These are phyloP conservation scores for Anomalospiza imberbis DNA, from an alignment of 2,797 vertebrate genomes.

Conservation along the genomic window DNA sequence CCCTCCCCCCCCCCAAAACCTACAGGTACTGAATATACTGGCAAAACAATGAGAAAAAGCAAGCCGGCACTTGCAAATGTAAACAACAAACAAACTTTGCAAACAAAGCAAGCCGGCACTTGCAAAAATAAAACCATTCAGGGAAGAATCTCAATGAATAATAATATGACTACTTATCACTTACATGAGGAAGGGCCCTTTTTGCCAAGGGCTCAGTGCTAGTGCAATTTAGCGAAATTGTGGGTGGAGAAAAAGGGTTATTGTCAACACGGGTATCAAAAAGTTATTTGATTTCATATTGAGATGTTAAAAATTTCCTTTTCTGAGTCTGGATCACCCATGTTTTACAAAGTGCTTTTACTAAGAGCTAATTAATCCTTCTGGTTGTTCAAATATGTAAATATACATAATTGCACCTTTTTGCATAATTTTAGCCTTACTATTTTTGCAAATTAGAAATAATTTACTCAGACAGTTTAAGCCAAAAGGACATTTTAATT, in stretches of 20 bases:
- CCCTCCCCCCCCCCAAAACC: not conserved
- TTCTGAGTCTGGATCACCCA: not conserved
- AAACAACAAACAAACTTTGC: conserved; percentile 9
- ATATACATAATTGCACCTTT: not conserved
- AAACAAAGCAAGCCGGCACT: not conserved
- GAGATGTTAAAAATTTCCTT: not conserved
- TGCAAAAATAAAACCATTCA: conserved; percentile 46
- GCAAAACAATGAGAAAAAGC: conserved; percentile 30
- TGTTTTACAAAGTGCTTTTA: not conserved
- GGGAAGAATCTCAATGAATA: conserved; percentile 26
- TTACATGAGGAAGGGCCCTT: conserved; percentile 33
- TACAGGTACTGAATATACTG: conserved; percentile 41
- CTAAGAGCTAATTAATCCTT: conserved; percentile 13
- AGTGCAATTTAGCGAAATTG: not conserved
- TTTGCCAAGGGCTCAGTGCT: conserved; percentile 28
- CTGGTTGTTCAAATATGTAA: not conserved
- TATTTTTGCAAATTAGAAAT: not conserved
- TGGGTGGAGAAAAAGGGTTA: not conserved
- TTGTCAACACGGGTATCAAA: not conserved
- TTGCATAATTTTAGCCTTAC: not conserved
- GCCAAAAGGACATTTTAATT: not conserved
- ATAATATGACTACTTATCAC: conserved; percentile 30
- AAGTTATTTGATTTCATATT: conserved; percentile 11
- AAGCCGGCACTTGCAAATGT: not conserved
- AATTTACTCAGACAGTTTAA: not conserved